phyloP scores from a whole-genome alignment of 2,113 vertebrate species.

The Dicerorhinus sumatrensis region DNA sequence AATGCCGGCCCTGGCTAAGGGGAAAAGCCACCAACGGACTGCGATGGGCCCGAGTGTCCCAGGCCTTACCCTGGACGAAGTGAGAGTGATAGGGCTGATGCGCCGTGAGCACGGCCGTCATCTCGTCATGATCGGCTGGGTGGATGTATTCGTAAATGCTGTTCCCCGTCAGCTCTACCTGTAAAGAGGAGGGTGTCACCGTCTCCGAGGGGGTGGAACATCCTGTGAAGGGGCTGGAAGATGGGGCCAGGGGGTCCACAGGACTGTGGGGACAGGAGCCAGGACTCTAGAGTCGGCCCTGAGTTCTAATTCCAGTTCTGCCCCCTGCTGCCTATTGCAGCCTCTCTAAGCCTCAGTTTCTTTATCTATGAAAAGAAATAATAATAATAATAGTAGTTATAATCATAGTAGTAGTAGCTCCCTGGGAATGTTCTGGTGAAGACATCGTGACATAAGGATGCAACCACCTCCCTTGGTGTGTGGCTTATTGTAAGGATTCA shows the following conservation, averaged over 20 bases:
- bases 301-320: slow-evolving; percentile 9
- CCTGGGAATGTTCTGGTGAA: not conserved
- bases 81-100: slow-evolving; percentile 98
- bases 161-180: slow-evolving; percentile 99
- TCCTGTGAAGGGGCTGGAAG: not conserved
- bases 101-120: slow-evolving; percentile 97
- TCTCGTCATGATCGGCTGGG: slow-evolving; percentile 97
- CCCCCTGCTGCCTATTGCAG: not conserved
- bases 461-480: not conserved
- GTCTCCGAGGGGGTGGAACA: not conserved
- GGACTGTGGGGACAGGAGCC: not conserved
- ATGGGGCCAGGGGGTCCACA: not conserved
- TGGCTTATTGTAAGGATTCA: not conserved
- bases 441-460: not conserved
- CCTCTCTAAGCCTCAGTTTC: not conserved
- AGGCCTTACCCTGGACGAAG: slow-evolving; percentile 94
- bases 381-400: not conserved
- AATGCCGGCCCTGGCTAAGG: not conserved
- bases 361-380: not conserved
- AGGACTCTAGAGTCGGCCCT: not conserved
- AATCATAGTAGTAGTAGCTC: not conserved
- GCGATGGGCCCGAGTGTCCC: rapidly evolving
- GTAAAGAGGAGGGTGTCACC: slow-evolving; percentile 78
- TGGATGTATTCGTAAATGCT: slow-evolving; percentile 99
- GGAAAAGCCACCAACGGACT: not conserved